Evolutionary conservation across 1,140 invertebrate genomes (phyloP).

Genomic region (Drosophila kanapiae): DNA sequence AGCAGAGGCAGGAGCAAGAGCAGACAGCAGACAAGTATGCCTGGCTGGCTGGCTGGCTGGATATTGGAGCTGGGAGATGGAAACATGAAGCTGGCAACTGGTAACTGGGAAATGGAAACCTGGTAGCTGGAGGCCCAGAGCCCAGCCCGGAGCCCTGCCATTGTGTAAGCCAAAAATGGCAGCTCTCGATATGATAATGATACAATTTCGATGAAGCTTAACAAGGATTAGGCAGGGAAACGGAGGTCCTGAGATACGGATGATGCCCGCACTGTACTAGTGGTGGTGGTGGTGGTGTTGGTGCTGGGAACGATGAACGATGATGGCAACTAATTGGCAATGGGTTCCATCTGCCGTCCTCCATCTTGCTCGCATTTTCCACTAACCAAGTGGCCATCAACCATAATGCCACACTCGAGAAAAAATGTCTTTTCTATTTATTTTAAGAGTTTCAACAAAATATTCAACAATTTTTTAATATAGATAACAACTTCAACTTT

Average conservation of each 20-base stretch:
- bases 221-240: constrained; percentile 61
- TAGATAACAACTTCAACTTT: too few relatives aligned
- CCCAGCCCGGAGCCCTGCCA: constrained; percentile 2
- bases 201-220: constrained; percentile 81
- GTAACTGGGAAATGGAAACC: background rate
- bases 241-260: background rate
- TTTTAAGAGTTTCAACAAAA: background rate
- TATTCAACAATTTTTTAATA: background rate
- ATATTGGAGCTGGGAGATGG: constrained; percentile 5
- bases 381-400: constrained; percentile 50
- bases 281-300: background rate
- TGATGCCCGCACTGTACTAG: background rate
- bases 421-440: background rate
- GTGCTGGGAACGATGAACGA: constrained; percentile 52
- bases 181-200: constrained; percentile 80
- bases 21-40: constrained; percentile 4
- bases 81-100: background rate
- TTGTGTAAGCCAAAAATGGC: constrained; percentile 68
- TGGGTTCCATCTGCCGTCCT: constrained; percentile 25
- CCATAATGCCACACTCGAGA: constrained; percentile 34
- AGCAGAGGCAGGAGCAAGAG: constrained; percentile 2
- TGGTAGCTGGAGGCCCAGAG: background rate
- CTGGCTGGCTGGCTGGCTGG: background rate
- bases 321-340: constrained; percentile 78
- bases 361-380: constrained; percentile 10